Evolutionary conservation across 1,140 invertebrate genomes (phyloP), one percentile per base, ranked within the genome.

Genomic region (Liolophura sinensis): DNA sequence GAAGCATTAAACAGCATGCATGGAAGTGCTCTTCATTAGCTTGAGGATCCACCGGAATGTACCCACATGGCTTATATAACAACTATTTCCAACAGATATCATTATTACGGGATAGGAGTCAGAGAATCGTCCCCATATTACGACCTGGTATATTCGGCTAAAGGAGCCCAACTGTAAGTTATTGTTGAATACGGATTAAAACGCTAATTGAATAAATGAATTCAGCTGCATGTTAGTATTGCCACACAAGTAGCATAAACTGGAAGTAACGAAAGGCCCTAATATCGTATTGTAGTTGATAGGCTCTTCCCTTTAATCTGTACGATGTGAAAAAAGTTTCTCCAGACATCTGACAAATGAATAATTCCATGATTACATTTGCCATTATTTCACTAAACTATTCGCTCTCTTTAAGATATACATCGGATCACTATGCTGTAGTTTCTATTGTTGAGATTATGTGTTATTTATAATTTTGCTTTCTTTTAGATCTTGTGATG

Each of bases 91-190:
- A 71, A 0, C 67, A 85, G 82, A 55, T 88, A 88, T 67, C 87
- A 88, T 76, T 88, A 88, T 73, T 88, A 87, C 71, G 87, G 87
- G 16, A 86, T 88, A 24, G 86, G 85, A 22, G 84, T 88, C 5
- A 72, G 81, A 40, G 85, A 86, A 69, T 78, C 76, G 0, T 87
- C 86, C 0, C 71, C 74, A 0, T 87, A 87, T 72, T 88, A 85
- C 70, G 86, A 88, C 57, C 63, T 85, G 7, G 81, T 83, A 27
- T 88, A 86, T 71, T 88, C 87, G 0, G 86, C 84, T 57, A 87
- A 86, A 75, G 81, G 80, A 20, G 75, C 78, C 1, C 77, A 82
- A 65, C 78, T 75, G 78, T 82, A 69, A 55, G 67, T 64, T 48
- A 18, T 61, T 22, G 47, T n/a, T n/a, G n/a, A n/a, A n/a, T n/a